Evolutionary conservation across 2,797 vertebrate species (phyloP), one percentile per base, ranked within the genome.

Genomic region (Tapirus indicus): DNA sequence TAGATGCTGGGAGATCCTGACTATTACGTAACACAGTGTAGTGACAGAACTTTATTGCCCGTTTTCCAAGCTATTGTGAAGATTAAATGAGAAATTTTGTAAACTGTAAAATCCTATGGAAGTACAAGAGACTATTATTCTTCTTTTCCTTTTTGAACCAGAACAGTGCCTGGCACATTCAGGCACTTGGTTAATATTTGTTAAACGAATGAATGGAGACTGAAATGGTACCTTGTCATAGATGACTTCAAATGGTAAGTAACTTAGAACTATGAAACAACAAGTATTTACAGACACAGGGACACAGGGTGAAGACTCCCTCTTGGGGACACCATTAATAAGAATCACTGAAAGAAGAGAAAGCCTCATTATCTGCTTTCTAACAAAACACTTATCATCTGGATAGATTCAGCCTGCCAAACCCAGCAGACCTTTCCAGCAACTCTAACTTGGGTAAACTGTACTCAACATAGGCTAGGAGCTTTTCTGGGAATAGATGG

Each of bases 361-460:
- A 25, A 12, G 32, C 29, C 32, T 64, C 62, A 1, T 2, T 4
- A 35, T 35, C 41, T 44, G 32, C 35, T 54, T 56, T 78, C 47
- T 20, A 16, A 11, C 0, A 12, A 32, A 5, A 41, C 64, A 10
- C 5, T 12, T 3, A 0, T 20, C 18, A 1, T 18, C 44, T 32
- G 56, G 23, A 27, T 6, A 60, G 27, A 17, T 1, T 41, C 54
- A 60, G 35, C 6, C 86, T 35, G 21, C 27, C 66, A 14, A 4
- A 5, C 47, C 32, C 6, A 25, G 58, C 16, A 44, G 58, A 38
- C n/a, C 74, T 27, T 17, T 2, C 41, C 68, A 25, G 32, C 41
- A 47, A 25, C 60, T 29, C 23, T 18, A 25, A 49, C 54, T 49
- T 4, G 4, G 75, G 60, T 41, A 13, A 79, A 4, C 49, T 6